Evolutionary conservation across 2,797 vertebrate species (phyloP).

Genomic region (Sebastes kiyomatsui): DNA sequence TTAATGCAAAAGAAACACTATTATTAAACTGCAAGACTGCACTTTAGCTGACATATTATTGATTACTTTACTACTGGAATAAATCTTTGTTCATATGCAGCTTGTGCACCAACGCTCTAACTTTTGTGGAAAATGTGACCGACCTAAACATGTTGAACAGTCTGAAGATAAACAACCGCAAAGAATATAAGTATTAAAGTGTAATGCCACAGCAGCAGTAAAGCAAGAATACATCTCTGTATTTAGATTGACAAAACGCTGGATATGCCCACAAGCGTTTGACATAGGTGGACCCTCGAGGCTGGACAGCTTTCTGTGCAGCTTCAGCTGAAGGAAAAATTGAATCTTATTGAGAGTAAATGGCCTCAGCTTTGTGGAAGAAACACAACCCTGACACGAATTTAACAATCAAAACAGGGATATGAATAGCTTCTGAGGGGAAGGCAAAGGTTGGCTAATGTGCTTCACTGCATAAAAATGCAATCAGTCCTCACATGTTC

Average conservation of each 20-base stretch:
- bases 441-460: constrained; percentile 69
- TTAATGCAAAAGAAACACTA: constrained; percentile 7
- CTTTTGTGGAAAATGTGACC: background rate
- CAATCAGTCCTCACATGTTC: constrained; percentile 57
- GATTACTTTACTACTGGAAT: constrained; percentile 27
- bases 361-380: constrained; percentile 31
- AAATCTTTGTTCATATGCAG: constrained; percentile 18
- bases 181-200: background rate
- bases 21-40: constrained; percentile 21
- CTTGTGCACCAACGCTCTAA: background rate
- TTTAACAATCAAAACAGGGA: constrained; percentile 70
- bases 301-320: constrained; percentile 18
- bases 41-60: constrained; percentile 31
- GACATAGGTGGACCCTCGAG: constrained; percentile 30
- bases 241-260: constrained; percentile 30
- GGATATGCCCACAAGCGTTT: constrained; percentile 25
- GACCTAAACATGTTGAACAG: constrained; percentile 10
- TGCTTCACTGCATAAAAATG: constrained; percentile 63
- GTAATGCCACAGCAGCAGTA: constrained; percentile 2
- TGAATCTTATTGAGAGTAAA: constrained; percentile 46
- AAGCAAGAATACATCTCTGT: constrained; percentile 11
- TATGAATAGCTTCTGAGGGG: constrained; percentile 54
- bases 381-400: constrained; percentile 51
- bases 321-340: constrained; percentile 15
- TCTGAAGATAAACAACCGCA: constrained; percentile 26